Evolutionary conservation across 2,888 invertebrate species (phyloP).

Genomic region (Philereme transversata): DNA sequence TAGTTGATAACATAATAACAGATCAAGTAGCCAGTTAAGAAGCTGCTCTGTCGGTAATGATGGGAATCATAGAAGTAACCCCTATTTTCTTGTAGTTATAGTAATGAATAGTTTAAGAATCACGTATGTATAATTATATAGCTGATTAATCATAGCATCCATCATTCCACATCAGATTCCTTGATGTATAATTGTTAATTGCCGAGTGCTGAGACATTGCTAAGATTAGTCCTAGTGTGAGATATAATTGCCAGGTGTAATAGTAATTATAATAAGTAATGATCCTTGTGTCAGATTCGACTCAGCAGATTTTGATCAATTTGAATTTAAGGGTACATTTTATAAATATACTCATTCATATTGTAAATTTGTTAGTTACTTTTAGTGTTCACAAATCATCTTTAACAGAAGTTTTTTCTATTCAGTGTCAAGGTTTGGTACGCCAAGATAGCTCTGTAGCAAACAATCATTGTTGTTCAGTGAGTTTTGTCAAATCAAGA

Average conservation of each 20-base stretch:
- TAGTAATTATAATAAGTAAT: neutral
- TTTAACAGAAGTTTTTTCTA: no score
- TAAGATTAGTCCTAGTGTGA: slow-evolving; percentile 1
- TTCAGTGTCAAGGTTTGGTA: no score
- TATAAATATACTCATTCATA: no score
- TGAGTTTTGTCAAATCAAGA: no score
- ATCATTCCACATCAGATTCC: slow-evolving; percentile 32
- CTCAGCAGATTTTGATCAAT: neutral
- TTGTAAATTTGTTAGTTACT: no score
- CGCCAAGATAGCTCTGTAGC: no score
- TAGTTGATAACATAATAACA: no score
- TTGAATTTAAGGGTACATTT: no score
- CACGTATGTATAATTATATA: slow-evolving; percentile 54
- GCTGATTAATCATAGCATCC: slow-evolving; percentile 58
- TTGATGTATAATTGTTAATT: slow-evolving; percentile 23
- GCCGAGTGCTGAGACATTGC: slow-evolving; percentile 7
- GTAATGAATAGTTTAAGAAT: slow-evolving; percentile 6
- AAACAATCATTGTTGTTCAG: no score
- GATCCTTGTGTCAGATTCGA: slow-evolving; percentile 13
- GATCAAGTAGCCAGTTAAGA: no score
- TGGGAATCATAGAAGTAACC: slow-evolving; percentile 9
- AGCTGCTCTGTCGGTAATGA: neutral
- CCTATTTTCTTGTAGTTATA: neutral
- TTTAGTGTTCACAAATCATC: no score
- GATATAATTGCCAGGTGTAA: slow-evolving; percentile 3